These are phyloP conservation scores for Rhodeus uyekii DNA, from an alignment of 2,797 vertebrate species.

Conservation along the genomic window DNA sequence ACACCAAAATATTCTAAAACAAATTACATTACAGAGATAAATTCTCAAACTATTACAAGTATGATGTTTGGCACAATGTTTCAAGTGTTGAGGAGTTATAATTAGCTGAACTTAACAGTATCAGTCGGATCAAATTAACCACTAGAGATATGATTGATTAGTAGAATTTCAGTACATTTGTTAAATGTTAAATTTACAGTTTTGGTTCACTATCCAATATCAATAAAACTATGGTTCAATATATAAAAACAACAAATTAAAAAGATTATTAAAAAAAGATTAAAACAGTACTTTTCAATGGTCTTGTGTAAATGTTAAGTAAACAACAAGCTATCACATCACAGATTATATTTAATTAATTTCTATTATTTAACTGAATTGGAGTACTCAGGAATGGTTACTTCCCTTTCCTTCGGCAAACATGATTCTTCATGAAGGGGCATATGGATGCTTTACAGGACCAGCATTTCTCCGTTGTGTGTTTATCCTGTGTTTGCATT, in stretches of 20 bases:
- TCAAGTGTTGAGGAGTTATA: background rate
- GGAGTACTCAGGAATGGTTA: background rate
- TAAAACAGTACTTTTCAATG: background rate
- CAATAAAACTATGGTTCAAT: background rate
- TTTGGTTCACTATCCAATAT: background rate
- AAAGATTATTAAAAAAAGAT: background rate
- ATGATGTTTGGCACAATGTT: background rate
- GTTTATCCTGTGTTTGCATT: constrained; percentile 32
- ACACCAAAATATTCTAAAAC: background rate
- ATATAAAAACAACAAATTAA: background rate
- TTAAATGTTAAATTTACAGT: background rate
- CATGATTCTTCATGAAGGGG: constrained; percentile 60
- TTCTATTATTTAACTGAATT: background rate
- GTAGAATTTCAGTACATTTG: background rate
- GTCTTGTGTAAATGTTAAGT: background rate
- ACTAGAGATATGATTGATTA: background rate
- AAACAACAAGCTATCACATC: background rate
- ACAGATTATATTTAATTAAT: background rate
- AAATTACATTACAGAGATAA: background rate
- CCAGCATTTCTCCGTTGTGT: constrained; percentile 58
- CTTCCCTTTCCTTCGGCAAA: constrained; percentile 35
- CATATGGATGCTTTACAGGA: constrained; percentile 55
- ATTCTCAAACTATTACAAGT: background rate
- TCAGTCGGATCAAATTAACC: background rate
- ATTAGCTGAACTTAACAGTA: background rate